Percentiles rank a stretch among this genome's conserved stretches.
Conservation (phyloP, 2,797 vertebrate genomes). For the Enteromius fasciolatus region DNA sequence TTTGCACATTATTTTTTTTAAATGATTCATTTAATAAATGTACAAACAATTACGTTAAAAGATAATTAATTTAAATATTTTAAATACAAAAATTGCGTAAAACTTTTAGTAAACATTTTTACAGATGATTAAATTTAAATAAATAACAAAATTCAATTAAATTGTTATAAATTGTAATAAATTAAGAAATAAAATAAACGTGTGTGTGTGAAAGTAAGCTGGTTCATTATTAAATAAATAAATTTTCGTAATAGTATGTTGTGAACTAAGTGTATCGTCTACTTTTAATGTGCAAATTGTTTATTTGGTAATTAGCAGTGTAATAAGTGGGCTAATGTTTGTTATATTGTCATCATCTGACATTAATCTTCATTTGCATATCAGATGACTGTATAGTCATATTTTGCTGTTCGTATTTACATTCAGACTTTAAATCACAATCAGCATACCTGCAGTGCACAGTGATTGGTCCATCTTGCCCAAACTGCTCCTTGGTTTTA, state of each 20-base stretch:
- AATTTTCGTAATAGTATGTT: background rate
- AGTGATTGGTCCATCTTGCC: constrained; percentile 96
- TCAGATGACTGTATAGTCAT: background rate
- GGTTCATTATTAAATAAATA: background rate
- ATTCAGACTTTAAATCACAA: background rate
- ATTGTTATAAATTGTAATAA: too few species aligned
- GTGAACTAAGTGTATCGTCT: background rate
- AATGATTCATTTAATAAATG: too few species aligned
- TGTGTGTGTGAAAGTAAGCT: background rate
- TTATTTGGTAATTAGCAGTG: background rate
- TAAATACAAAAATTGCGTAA: background rate
- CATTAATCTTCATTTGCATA: background rate
- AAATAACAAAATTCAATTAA: background rate
- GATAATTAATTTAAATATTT: background rate
- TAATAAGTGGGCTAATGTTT: background rate
- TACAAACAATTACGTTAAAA: background rate
- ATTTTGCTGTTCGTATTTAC: background rate
- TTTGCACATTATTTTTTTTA: too few species aligned
- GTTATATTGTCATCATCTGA: background rate
- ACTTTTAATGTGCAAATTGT: background rate
- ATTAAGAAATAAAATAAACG: background rate
- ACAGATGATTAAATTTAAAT: background rate
- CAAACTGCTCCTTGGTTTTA: constrained; percentile 98
- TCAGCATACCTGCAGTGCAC: constrained; percentile 92
- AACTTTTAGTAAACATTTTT: background rate